These are phyloP conservation scores for Pampus argenteus DNA, from an alignment of 2,797 vertebrate species.

Conservation along the genomic window DNA sequence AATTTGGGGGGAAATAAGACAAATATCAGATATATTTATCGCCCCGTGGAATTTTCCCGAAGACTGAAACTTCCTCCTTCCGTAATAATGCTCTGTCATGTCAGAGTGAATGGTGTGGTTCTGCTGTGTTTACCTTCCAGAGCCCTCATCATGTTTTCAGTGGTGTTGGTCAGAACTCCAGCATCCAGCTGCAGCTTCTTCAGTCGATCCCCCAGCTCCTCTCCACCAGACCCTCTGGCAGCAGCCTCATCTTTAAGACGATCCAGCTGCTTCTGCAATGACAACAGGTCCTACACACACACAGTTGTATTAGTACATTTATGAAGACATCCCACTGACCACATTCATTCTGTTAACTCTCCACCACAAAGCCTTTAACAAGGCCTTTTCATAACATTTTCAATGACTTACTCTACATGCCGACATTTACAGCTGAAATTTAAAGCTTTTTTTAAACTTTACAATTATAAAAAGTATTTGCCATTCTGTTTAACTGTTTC, in stretches of 20 bases:
- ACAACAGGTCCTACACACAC: constrained; percentile 82
- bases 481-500: background rate
- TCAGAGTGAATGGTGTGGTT: too few relatives aligned
- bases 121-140: constrained; percentile 91
- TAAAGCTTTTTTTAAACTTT: too few relatives aligned
- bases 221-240: constrained; percentile 12
- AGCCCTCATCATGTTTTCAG: constrained; percentile 80
- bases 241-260: constrained; percentile 69
- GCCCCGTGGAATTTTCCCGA: background rate
- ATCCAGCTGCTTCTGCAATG: constrained; percentile 79
- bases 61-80: too few relatives aligned
- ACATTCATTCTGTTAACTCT: background rate
- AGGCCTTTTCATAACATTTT: background rate
- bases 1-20: background rate
- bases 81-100: too few relatives aligned
- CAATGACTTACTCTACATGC: background rate
- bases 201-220: constrained; percentile 58
- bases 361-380: background rate
- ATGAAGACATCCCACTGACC: background rate
- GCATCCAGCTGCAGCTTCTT: constrained; percentile 81
- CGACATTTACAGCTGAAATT: background rate
- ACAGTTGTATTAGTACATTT: background rate
- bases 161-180: constrained; percentile 83
- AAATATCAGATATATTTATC: background rate
- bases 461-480: background rate